phyloP scores from a whole-genome alignment of 2,888 invertebrate species.

The Idaea aversata region DNA sequence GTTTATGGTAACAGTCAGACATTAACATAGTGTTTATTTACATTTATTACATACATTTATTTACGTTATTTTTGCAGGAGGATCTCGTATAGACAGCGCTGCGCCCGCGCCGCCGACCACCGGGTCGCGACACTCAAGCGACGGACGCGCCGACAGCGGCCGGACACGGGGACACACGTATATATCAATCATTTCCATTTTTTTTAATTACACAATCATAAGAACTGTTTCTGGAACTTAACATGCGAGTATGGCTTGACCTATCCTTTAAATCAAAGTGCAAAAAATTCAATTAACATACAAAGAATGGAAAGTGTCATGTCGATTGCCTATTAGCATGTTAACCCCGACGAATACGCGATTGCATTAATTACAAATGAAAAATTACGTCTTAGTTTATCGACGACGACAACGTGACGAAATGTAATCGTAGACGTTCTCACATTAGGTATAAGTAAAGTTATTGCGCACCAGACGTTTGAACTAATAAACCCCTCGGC shows the following conservation, averaged over 20 bases:
- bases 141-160: conserved; percentile 44
- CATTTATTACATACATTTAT: too few species aligned
- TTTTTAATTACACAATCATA: not conserved
- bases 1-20: not conserved
- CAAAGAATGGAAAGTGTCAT: not conserved
- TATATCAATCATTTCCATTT: not conserved
- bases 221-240: not conserved
- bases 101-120: conserved; percentile 28
- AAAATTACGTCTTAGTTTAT: too few species aligned
- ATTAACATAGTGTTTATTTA: conserved; percentile 4
- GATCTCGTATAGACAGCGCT: conserved; percentile 45
- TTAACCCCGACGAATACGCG: not conserved
- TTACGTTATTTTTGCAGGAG: conserved; percentile 27
- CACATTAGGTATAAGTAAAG: conserved; percentile 17
- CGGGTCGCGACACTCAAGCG: conserved; percentile 40
- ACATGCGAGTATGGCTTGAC: not conserved
- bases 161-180: conserved; percentile 37
- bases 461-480: conserved; percentile 45
- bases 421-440: conserved; percentile 8
- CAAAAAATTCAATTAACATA: not conserved
- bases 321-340: not conserved
- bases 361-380: not conserved
- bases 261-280: not conserved
- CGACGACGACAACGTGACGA: too few species aligned
- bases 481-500: conserved; percentile 32